A percentile compares a stretch with the other conserved stretches of the same genome.
Conservation (phyloP, 1,140 invertebrate genomes). For the Dendroctonus ponderosae region DNA sequence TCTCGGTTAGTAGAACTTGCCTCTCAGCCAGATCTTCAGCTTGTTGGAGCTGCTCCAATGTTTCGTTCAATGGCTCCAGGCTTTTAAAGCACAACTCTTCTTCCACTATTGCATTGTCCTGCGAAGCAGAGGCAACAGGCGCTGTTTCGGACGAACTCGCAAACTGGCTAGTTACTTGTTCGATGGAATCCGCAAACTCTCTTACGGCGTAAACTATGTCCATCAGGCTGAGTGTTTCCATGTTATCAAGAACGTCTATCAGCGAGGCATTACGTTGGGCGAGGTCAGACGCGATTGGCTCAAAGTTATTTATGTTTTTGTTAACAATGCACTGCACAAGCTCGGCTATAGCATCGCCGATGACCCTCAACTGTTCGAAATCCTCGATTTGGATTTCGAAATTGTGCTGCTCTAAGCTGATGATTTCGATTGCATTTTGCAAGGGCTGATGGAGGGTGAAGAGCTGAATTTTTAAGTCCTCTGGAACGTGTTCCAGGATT, state of each 20-base stretch:
- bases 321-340: conserved; percentile 17
- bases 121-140: not conserved
- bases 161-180: conserved; percentile 16
- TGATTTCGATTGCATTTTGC: conserved; percentile 44
- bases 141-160: not conserved
- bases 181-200: conserved; percentile 30
- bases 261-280: conserved; percentile 18
- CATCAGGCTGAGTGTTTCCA: conserved; percentile 23
- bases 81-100: conserved; percentile 27
- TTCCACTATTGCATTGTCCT: conserved; percentile 18
- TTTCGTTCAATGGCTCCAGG: conserved; percentile 21
- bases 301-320: conserved; percentile 14
- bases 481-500: conserved; percentile 33
- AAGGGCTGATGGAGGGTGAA: conserved; percentile 37
- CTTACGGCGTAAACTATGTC: conserved; percentile 27
- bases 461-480: conserved; percentile 35
- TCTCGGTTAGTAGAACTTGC: conserved; percentile 24
- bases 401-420: conserved; percentile 43
- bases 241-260: conserved; percentile 16
- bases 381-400: conserved; percentile 37
- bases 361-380: conserved; percentile 20
- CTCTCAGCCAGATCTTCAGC: conserved; percentile 20
- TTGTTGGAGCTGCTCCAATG: conserved; percentile 3
- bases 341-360: conserved; percentile 13
- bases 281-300: conserved; percentile 8